Base-by-base conservation (phyloP, 2,113 vertebrate genomes). In the Loxodonta africana region DNA sequence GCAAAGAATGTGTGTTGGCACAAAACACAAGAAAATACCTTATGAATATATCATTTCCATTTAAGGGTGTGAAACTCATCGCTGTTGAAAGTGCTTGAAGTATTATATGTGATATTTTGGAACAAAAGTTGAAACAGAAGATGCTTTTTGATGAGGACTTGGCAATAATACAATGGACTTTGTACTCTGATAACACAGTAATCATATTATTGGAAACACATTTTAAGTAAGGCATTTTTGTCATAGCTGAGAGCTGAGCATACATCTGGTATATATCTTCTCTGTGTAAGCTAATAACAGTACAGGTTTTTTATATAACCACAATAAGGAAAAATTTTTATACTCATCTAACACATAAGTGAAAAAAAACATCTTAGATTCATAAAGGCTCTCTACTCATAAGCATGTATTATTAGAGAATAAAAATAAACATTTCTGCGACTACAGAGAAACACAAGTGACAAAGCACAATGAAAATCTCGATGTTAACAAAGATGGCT, bases 201-300 rank as follows among this genome's bases (percentile, higher is more conserved):
- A 98, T 98, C 96, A 85, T 63, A 96, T 92, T 98, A 99, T 98
- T 97, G 98, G 95, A 98, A 99, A 98, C 98, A 98, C 95, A 98
- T 98, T 98, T 91, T 97, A 98, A 93, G 78, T 94, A 91, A 88
- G 97, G 71, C 85, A 98, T 98, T 98, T 98, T 97, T 98, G 97
- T 98, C 97, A 98, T 96, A 97, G 96, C 97, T 97, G 96, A 97
- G 89, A 97, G 83, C 93, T 8, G 0, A 97, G 95, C 62, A 94
- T 94, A 98, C 98, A 99, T 98, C 98, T 98, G 98, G 97, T 97
- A 97, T 97, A 41, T 93, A 98, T 99, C 98, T 99, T 97, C 60
- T 96, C 87, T 89, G 73, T 98, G 97, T 98, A 98, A 97, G 89
- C 93, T 98, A 98, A 98, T 98, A 98, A 98, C 60, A 93, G 30